phyloP scores from a whole-genome alignment of 2,113 vertebrate species.

The Tenebrosternarchus preto region DNA sequence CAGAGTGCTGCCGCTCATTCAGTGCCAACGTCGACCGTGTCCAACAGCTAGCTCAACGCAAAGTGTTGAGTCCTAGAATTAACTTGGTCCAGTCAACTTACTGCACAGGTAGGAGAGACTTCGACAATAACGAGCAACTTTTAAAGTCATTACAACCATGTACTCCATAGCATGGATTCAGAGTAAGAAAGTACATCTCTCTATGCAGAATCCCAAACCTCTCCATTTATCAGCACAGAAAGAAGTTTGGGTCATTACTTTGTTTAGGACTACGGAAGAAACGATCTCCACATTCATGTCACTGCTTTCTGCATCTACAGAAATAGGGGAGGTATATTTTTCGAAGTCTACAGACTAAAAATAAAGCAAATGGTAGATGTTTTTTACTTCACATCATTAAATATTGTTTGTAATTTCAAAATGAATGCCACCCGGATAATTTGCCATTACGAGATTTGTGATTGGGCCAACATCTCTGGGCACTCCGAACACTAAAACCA shows the following conservation, averaged over 20 bases:
- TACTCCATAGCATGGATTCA: no score
- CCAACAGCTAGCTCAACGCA: no score
- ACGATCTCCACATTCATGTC: not conserved
- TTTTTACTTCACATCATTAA: not conserved
- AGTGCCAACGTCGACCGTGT: not conserved
- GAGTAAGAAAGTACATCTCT: no score
- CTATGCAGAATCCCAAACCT: no score
- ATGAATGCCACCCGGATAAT: not conserved
- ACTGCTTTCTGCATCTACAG: not conserved
- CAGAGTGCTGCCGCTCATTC: not conserved
- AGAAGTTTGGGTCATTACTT: not conserved
- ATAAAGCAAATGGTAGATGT: not conserved
- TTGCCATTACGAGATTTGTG: not conserved
- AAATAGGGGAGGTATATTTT: not conserved
- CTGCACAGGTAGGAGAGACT: no score
- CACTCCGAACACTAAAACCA: no score
- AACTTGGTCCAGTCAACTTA: no score
- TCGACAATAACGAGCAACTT: no score
- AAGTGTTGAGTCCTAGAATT: no score
- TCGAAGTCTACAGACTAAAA: constrained; percentile 1
- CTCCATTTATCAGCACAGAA: no score
- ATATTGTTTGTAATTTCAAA: not conserved
- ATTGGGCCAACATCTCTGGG: no score
- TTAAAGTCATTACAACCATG: no score
- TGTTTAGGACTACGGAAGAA: not conserved